Evolutionary conservation across 2,888 invertebrate genomes (phyloP).

Genomic region (Cephonodes hylas): DNA sequence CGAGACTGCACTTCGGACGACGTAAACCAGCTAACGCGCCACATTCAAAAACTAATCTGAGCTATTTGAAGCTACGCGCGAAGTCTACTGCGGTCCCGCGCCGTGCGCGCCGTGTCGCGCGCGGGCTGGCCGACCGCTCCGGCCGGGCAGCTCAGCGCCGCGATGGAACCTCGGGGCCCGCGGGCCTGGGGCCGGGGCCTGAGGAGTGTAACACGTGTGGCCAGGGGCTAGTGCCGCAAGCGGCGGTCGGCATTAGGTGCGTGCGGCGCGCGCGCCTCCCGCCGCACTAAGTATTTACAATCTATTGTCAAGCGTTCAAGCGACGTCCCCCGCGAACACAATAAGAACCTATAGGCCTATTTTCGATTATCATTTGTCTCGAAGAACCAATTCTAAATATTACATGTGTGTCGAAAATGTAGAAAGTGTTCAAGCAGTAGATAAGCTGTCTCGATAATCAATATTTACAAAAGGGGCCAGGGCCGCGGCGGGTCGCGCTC

Average conservation of each 20-base stretch:
- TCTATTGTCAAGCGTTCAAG: conserved; percentile 45
- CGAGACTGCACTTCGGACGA: conserved; percentile 24
- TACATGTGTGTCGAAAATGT: conserved; percentile 65
- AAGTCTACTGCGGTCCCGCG: neutral
- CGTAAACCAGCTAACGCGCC: conserved; percentile 18
- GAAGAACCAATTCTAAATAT: conserved; percentile 39
- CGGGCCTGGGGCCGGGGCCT: neutral
- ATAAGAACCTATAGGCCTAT: conserved; percentile 55
- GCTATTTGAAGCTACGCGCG: conserved; percentile 8
- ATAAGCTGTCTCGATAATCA: conserved; percentile 54
- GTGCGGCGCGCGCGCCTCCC: conserved; percentile 30
- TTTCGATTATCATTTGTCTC: conserved; percentile 40
- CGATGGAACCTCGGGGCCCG: neutral
- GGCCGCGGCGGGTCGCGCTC: conserved; percentile 48
- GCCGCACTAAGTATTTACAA: conserved; percentile 37
- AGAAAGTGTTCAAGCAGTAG: conserved; percentile 70
- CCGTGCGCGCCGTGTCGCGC: conserved; percentile 14
- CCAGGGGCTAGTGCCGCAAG: conserved; percentile 13
- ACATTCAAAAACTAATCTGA: conserved; percentile 24
- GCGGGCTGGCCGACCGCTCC: conserved; percentile 2
- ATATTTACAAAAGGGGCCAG: conserved; percentile 63
- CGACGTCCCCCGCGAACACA: conserved; percentile 39
- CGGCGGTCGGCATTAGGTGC: conserved; percentile 18
- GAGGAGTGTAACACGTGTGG: neutral
- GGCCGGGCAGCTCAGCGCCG: neutral